Evolutionary conservation across 1,140 invertebrate species (phyloP).

Genomic region (Sycobia sp.): DNA sequence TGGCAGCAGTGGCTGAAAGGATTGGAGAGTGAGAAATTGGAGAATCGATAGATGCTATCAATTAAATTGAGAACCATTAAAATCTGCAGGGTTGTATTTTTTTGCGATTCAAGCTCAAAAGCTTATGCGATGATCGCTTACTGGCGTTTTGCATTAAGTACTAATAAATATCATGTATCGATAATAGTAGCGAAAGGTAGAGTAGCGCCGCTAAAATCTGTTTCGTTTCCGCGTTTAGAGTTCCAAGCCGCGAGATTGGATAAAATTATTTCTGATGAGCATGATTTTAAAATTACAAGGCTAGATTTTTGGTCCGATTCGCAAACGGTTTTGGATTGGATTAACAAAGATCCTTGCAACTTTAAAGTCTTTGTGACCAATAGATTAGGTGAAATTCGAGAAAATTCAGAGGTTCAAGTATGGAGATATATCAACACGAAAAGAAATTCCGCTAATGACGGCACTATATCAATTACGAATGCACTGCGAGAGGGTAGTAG

Average conservation of each 20-base stretch:
- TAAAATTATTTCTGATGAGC: constrained; percentile 1
- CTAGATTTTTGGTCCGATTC: constrained; percentile 3
- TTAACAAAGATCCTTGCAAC: constrained; percentile 1
- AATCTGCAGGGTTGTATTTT: neutral
- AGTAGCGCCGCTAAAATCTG: neutral
- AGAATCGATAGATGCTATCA: constrained; percentile 7
- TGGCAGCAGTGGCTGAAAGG: constrained; percentile 5
- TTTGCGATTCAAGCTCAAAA: constrained; percentile 4
- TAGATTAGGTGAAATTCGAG: constrained; percentile 4
- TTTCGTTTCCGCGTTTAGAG: too few relatives aligned
- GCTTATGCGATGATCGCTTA: constrained; percentile 2
- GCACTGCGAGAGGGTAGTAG: neutral
- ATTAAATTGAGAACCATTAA: neutral
- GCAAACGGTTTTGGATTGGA: constrained; percentile 5
- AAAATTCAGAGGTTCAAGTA: neutral
- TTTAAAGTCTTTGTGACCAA: constrained; percentile 2
- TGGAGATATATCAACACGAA: neutral
- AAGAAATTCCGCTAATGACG: constrained; percentile 8
- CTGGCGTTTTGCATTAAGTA: neutral
- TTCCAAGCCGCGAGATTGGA: neutral
- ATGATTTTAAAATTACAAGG: neutral
- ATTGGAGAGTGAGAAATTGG: neutral
- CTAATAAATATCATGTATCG: neutral
- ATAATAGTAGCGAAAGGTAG: constrained; percentile 4
- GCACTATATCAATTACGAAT: neutral